phyloP scores from a whole-genome alignment of 2,888 invertebrate genomes.

The Diaphora mendica region DNA sequence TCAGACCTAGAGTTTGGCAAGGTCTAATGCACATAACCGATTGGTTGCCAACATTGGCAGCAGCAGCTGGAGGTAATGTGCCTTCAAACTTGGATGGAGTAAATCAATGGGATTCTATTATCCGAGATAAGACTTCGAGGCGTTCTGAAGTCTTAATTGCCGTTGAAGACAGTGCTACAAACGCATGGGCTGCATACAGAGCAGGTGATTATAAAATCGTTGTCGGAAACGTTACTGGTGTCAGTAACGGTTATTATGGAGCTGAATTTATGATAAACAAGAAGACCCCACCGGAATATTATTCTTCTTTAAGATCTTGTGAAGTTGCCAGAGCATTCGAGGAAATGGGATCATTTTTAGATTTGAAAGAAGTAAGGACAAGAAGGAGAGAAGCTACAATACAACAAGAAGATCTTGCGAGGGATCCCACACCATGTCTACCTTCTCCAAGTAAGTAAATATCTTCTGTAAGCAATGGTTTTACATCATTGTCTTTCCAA shows the following conservation, averaged over 20 bases:
- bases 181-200: constrained; percentile 85
- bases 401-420: constrained; percentile 67
- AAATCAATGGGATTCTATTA: constrained; percentile 89
- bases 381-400: constrained; percentile 68
- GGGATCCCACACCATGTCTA: constrained; percentile 68
- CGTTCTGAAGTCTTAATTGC: constrained; percentile 87
- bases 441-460: constrained; percentile 73
- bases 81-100: constrained; percentile 87
- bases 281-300: constrained; percentile 69
- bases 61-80: constrained; percentile 71
- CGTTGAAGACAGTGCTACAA: constrained; percentile 83
- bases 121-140: constrained; percentile 74
- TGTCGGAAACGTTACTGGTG: constrained; percentile 83
- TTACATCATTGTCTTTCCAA: not conserved
- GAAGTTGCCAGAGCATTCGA: constrained; percentile 69
- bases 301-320: constrained; percentile 62
- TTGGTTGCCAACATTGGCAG: constrained; percentile 91
- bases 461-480: not conserved
- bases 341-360: constrained; percentile 66
- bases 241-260: constrained; percentile 75
- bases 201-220: constrained; percentile 88
- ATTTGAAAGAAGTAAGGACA: constrained; percentile 60
- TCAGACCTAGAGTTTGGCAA: constrained; percentile 88
- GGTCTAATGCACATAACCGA: constrained; percentile 92
- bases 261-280: constrained; percentile 67